A percentile compares a stretch with the other conserved stretches of the same genome.
These are phyloP conservation scores for Gouania willdenowi DNA, from an alignment of 2,797 vertebrate species.

Conservation along the genomic window DNA sequence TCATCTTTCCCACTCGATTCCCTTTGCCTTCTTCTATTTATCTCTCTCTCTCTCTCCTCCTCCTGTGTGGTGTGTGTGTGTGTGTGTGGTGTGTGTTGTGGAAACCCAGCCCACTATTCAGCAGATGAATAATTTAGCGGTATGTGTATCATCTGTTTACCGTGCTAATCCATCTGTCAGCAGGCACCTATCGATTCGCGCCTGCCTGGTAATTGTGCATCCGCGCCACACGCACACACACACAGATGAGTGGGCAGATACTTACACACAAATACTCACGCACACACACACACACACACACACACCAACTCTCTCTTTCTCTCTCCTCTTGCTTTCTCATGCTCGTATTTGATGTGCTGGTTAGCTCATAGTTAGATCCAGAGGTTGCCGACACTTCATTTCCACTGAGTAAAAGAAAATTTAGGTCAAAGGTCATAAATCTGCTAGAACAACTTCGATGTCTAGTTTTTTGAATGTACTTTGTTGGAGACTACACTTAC, in stretches of 20 bases:
- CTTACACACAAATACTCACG: slow-evolving; percentile 6
- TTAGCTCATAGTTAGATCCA: slow-evolving; percentile 71
- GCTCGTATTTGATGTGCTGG: slow-evolving; percentile 51
- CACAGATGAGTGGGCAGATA: neutral
- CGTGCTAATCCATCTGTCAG: slow-evolving; percentile 87
- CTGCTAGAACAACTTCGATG: no score
- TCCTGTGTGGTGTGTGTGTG: slow-evolving; percentile 17
- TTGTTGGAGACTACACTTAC: no score
- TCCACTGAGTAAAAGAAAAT: slow-evolving; percentile 44
- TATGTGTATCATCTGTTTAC: slow-evolving; percentile 86
- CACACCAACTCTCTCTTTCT: neutral
- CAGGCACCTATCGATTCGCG: slow-evolving; percentile 80
- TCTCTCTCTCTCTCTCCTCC: neutral
- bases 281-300: neutral
- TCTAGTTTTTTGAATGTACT: no score
- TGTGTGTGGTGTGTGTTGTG: no score
- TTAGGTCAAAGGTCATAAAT: slow-evolving; percentile 60
- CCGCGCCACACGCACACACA: slow-evolving; percentile 36
- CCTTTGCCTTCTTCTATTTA: slow-evolving; percentile 7
- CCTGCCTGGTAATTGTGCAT: slow-evolving; percentile 83
- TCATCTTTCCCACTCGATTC: slow-evolving; percentile 9
- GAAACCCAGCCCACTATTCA: slow-evolving; percentile 73
- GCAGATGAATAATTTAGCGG: slow-evolving; percentile 84
- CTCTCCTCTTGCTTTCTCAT: no score
- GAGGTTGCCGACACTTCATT: slow-evolving; percentile 63